phyloP scores from a whole-genome alignment of 2,113 vertebrate genomes.

The Aix galericulata region DNA sequence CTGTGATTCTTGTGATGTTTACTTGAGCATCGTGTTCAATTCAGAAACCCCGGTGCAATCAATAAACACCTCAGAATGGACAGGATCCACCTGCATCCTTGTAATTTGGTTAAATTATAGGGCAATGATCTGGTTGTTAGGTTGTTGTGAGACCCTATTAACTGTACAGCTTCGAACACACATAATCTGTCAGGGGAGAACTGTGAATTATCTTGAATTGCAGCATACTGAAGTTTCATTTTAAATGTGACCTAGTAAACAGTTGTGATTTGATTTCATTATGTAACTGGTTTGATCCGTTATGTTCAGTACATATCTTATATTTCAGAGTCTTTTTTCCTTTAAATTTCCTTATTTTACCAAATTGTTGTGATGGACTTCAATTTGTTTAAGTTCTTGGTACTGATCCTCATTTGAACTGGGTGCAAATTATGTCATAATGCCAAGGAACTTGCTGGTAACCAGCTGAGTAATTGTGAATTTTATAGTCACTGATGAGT shows the following conservation, averaged over 20 bases:
- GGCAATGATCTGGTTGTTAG: not conserved
- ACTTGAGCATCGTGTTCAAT: not conserved
- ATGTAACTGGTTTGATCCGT: not conserved
- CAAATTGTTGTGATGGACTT: not conserved
- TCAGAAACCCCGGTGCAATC: not conserved
- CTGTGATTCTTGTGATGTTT: not conserved
- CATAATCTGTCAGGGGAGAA: fast-evolving
- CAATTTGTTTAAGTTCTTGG: not conserved
- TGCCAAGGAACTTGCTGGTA: not conserved
- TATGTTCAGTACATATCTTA: not conserved
- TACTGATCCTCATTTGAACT: not conserved
- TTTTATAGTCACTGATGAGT: not conserved
- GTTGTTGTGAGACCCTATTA: not conserved
- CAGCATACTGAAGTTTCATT: not conserved
- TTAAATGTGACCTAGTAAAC: not conserved
- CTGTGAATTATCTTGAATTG: not conserved
- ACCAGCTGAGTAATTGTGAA: not conserved
- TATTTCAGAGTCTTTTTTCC: not conserved
- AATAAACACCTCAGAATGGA: not conserved
- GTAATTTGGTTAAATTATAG: not conserved
- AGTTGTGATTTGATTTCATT: not conserved
- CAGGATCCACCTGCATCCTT: not conserved
- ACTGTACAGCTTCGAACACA: not conserved
- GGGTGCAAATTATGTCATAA: not conserved
- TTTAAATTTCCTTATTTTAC: not conserved